A percentile compares a stretch with the other conserved stretches of the same genome.
These are phyloP conservation scores for Tinamus guttatus DNA, from an alignment of 2,113 vertebrate species.

Conservation along the genomic window DNA sequence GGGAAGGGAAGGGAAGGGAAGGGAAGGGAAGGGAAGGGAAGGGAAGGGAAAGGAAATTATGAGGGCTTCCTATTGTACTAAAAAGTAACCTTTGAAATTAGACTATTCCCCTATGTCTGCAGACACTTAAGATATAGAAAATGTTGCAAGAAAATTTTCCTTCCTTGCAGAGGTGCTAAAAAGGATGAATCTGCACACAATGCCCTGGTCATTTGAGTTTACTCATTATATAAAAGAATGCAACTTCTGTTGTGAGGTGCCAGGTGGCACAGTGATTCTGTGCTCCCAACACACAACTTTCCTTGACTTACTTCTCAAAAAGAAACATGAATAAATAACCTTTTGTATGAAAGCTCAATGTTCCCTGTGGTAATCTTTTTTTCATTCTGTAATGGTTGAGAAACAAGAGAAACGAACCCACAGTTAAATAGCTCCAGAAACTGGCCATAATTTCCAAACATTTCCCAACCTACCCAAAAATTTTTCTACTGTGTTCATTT, in stretches of 20 bases:
- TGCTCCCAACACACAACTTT: background rate
- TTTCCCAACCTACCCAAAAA: background rate
- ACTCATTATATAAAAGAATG: background rate
- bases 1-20: too few relatives aligned
- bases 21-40: too few relatives aligned
- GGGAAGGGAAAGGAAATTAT: background rate
- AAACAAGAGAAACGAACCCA: rapidly evolving
- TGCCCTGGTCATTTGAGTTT: background rate
- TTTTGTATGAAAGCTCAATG: background rate
- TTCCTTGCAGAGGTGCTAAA: background rate
- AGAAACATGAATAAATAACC: background rate
- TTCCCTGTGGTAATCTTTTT: background rate
- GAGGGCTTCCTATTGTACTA: background rate
- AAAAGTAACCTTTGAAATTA: background rate
- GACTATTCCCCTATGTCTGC: background rate
- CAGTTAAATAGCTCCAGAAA: background rate
- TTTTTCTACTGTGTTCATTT: background rate
- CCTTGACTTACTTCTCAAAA: background rate
- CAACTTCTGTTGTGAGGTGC: background rate
- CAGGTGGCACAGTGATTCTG: background rate
- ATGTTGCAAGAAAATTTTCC: rapidly evolving
- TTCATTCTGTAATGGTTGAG: background rate
- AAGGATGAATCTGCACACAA: background rate
- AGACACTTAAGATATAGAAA: background rate
- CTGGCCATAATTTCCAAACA: background rate